A percentile compares a stretch with the other conserved stretches of the same genome.
These are phyloP conservation scores for Porphyrio hochstetteri DNA, from an alignment of 2,113 vertebrate genomes.

Conservation along the genomic window DNA sequence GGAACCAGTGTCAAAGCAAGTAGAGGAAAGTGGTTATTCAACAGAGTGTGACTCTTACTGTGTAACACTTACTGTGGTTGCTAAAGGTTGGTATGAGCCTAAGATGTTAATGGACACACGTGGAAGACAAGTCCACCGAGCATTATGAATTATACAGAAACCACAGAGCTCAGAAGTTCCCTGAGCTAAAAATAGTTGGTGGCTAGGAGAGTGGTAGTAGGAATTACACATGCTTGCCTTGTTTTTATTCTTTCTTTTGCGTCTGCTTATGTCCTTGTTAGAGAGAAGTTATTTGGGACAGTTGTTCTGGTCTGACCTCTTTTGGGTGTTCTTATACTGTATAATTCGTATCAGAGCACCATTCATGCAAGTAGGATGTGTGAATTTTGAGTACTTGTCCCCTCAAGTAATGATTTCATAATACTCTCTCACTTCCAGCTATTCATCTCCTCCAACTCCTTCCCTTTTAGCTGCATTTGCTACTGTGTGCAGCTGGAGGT, in stretches of 20 bases:
- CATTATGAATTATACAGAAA: neutral
- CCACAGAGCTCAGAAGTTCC: neutral
- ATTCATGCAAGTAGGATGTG: neutral
- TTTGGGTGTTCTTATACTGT: neutral
- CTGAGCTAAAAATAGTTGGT: neutral
- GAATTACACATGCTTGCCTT: neutral
- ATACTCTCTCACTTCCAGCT: neutral
- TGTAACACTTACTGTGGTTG: neutral
- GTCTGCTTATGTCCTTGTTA: neutral
- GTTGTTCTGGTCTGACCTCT: neutral
- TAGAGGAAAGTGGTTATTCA: neutral
- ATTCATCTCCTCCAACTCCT: neutral
- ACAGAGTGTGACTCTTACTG: neutral
- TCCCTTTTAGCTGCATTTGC: neutral
- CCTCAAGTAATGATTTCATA: slow-evolving; percentile 4
- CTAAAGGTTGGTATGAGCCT: neutral
- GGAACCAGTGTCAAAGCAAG: neutral
- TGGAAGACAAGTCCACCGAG: neutral
- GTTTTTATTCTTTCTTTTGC: neutral
- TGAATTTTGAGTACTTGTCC: neutral
- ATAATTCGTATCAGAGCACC: neutral
- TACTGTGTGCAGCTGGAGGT: neutral
- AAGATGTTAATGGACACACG: neutral
- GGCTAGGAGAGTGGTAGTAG: neutral
- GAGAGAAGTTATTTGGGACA: neutral